phyloP scores from a whole-genome alignment of 1,140 invertebrate genomes.

The Ooceraea biroi region DNA sequence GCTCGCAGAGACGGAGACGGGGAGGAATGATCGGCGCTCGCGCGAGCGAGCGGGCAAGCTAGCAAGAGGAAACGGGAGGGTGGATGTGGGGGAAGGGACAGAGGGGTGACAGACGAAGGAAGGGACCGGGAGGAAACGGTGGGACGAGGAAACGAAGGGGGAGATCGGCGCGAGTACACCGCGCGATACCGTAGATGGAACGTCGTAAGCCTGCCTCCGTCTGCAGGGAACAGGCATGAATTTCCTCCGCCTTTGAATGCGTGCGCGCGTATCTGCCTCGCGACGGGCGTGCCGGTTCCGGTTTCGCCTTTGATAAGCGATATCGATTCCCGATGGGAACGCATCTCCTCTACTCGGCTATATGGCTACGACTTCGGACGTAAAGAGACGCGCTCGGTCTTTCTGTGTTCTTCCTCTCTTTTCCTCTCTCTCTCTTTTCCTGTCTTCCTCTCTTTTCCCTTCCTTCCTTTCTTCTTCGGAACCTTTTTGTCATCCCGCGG shows the following conservation, averaged over 20 bases:
- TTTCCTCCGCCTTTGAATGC: conserved; percentile 69
- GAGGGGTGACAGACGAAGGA: background rate
- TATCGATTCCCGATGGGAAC: conserved; percentile 73
- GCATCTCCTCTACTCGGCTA: conserved; percentile 55
- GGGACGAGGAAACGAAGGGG: too few relatives aligned
- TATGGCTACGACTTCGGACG: conserved; percentile 66
- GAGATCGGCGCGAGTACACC: conserved; percentile 30
- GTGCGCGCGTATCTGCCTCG: conserved; percentile 47
- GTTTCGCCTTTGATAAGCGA: conserved; percentile 75
- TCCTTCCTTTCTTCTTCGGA: conserved; percentile 16
- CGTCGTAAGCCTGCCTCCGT: conserved; percentile 63
- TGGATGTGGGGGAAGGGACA: conserved; percentile 43
- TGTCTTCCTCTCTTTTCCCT: background rate
- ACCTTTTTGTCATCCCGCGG: conserved; percentile 46
- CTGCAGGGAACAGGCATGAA: conserved; percentile 66
- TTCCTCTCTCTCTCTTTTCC: background rate
- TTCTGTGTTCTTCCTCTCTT: background rate
- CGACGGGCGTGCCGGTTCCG: conserved; percentile 64
- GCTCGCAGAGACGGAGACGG: conserved; percentile 48
- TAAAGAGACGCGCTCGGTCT: conserved; percentile 60
- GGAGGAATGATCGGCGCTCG: conserved; percentile 51
- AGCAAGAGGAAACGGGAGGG: conserved; percentile 34
- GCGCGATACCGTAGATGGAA: conserved; percentile 66
- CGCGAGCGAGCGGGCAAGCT: conserved; percentile 48
- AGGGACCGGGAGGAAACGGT: conserved; percentile 18